A percentile compares a stretch with the other conserved stretches of the same genome.
Conservation (phyloP, 2,888 invertebrate species). For the Aphodius sticticus region DNA sequence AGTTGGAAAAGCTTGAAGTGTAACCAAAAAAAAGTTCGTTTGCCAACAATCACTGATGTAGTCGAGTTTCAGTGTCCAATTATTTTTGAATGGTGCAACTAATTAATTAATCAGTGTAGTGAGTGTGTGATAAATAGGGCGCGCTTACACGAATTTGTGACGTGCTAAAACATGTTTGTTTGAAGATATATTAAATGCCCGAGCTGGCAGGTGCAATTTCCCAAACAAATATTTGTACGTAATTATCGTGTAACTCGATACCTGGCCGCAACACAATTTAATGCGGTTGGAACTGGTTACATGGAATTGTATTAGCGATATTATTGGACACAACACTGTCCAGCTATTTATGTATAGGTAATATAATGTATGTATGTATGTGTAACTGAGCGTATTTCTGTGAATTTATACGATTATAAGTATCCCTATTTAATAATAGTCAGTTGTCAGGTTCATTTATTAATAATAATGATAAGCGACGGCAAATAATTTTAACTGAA, state of each 20-base stretch:
- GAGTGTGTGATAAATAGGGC: not conserved
- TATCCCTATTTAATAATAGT: not conserved
- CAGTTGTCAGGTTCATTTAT: too few relatives aligned
- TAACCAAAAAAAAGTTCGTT: not conserved
- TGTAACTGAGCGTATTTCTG: not conserved
- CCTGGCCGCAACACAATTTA: not conserved
- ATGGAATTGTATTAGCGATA: not conserved
- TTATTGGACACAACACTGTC: not conserved
- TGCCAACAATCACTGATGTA: not conserved
- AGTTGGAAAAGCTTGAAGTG: too few relatives aligned
- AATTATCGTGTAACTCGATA: not conserved
- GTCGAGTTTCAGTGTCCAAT: not conserved
- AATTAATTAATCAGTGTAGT: not conserved
- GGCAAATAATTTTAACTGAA: too few relatives aligned
- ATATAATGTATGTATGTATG: not conserved
- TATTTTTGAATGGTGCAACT: not conserved
- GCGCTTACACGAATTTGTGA: not conserved
- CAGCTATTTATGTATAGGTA: not conserved
- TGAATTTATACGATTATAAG: not conserved
- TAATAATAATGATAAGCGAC: too few relatives aligned
- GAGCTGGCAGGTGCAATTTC: not conserved
- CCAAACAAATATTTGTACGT: not conserved
- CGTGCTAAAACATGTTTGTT: not conserved
- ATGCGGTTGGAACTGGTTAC: not conserved
- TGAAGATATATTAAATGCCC: constrained; percentile 4